Base-by-base conservation (phyloP, 2,888 invertebrate genomes). In the Lasioglossum oenotherae region DNA sequence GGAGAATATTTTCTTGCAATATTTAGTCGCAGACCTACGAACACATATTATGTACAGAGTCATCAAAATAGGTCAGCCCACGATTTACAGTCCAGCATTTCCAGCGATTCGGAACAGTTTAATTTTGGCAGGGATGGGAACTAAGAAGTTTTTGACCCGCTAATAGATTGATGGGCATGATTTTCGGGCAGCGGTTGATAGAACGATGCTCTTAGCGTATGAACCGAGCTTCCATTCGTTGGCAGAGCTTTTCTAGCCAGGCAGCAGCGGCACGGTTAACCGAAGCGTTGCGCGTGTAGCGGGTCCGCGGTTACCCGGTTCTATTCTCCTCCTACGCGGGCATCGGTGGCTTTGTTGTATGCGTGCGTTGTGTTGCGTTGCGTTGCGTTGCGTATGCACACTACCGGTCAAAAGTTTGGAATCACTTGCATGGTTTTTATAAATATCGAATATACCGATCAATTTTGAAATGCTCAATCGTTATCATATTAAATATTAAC, bases 241-340 rank as follows among this genome's bases (percentile, higher is more conserved):
- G 60, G 27, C 60, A 31, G 60, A 60, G 60, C 60, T 60, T 67
- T 67, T 67, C 67, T 67, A 67, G 44, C 53, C 79, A 35, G 4
- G 60, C 64, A n/a, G 44, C 41, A n/a, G 8, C 8, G 38, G 6
- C 64, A 69, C 60, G 60, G 60, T 27, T 60, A 67, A 35, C 67
- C 67, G 67, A 44, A 60, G 16, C 60, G 60, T 67, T 67, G 67
- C 23, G 67, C 35, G 67, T 67, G 35, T 67, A 67, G 35, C 38
- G 27, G 44, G 53, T 80, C 74, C 71, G 74, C 44, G 81, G 69
- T 81, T 83, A 86, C 78, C 82, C 76, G 38, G 35, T n/a, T 23
- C 69, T 16, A 12, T 72, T 71, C 77, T 60, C 76, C 79, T 41
- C 78, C 71, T 49, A 73, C 79, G 72, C 75, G 19, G 16, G 53